Evolutionary conservation across 2,113 vertebrate genomes (phyloP).

Genomic region (Microtus richardsoni): DNA sequence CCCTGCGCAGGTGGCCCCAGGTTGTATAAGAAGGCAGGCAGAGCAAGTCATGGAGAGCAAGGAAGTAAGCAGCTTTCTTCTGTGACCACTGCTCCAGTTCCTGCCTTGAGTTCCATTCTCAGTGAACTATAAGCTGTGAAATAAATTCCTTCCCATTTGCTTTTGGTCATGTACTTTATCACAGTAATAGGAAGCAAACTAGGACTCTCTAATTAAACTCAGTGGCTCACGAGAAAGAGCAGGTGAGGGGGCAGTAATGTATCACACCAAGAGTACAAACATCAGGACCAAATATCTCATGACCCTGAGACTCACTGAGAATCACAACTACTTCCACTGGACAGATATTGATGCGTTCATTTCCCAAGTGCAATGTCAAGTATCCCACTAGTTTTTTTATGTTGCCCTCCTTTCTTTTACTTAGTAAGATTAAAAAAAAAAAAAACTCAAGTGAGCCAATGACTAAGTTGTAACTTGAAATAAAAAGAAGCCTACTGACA

Average conservation of each 20-base stretch:
- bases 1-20: not conserved
- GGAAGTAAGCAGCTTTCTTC: not conserved
- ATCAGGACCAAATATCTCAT: not conserved
- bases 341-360: not conserved
- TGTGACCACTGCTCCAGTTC: not conserved
- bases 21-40: not conserved
- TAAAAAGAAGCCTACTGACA: not conserved
- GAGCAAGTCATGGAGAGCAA: not conserved
- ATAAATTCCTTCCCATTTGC: not conserved
- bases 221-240: not conserved
- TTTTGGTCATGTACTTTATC: not conserved
- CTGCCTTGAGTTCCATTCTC: not conserved
- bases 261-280: not conserved
- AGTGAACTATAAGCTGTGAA: not conserved
- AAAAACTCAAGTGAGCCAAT: not conserved
- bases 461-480: not conserved
- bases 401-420: not conserved
- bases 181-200: not conserved
- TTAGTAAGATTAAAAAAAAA: not conserved
- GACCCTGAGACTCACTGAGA: not conserved
- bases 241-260: accelerated
- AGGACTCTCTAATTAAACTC: not conserved
- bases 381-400: not conserved
- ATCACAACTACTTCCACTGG: not conserved
- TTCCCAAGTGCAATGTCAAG: not conserved